These are phyloP conservation scores for Callyntrura sp. DNA, from an alignment of 2,888 invertebrate species.

Conservation along the genomic window DNA sequence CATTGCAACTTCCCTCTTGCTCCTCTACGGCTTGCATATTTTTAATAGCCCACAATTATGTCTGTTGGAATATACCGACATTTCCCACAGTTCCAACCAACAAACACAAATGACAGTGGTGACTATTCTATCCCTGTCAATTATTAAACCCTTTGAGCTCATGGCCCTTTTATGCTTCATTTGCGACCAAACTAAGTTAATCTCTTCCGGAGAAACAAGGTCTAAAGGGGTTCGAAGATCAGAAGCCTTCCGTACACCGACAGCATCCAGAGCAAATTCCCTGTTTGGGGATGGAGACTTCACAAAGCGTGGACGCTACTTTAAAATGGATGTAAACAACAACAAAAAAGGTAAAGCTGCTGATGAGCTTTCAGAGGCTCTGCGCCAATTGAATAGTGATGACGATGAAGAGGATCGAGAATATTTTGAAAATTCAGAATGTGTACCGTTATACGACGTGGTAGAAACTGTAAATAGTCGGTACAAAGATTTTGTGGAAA, in stretches of 20 bases:
- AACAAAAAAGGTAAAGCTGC: not conserved
- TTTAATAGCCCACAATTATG: slow-evolving; percentile 53
- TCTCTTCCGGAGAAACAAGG: slow-evolving; percentile 59
- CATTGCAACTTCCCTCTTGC: not conserved
- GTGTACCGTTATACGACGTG: too few relatives aligned
- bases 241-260: slow-evolving; percentile 70
- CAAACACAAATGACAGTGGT: slow-evolving; percentile 45
- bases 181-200: slow-evolving; percentile 32
- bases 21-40: slow-evolving; percentile 41
- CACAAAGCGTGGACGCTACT: not conserved
- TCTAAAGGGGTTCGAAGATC: slow-evolving; percentile 71
- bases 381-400: slow-evolving; percentile 52
- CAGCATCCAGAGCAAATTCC: slow-evolving; percentile 55
- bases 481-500: slow-evolving; percentile 54
- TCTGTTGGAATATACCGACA: slow-evolving; percentile 67
- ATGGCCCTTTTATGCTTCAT: slow-evolving; percentile 46
- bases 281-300: not conserved
- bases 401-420: slow-evolving; percentile 44
- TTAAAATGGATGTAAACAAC: not conserved
- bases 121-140: not conserved
- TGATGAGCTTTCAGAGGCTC: not conserved
- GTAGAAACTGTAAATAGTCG: too few relatives aligned
- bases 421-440: slow-evolving; percentile 5
- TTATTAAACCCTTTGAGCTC: slow-evolving; percentile 50
- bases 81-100: slow-evolving; percentile 25